Evolutionary conservation across 2,888 invertebrate species (phyloP), one percentile per base, ranked within the genome.

Genomic region (Nephrotoma guestfalica): DNA sequence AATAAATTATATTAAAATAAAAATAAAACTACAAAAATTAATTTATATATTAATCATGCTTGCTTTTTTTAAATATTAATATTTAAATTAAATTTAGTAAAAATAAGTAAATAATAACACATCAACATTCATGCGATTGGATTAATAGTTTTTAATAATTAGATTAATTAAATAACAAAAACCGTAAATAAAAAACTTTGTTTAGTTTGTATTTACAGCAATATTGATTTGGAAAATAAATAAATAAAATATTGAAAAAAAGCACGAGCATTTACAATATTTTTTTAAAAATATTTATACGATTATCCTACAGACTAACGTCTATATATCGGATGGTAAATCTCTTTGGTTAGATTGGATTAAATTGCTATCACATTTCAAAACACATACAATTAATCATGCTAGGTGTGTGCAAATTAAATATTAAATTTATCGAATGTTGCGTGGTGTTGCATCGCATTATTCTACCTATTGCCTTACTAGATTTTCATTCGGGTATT

Each of bases 31-130:
- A 83, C 11, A 51, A 83, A 41, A 41, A 84, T 41, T 86, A 43
- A 86, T 43, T 86, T 86, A 86, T 86, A 43, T 43, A 86, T 86
- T 43, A 86, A 43, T 86, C 45, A 86, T 43, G 42, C 45, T 86
- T 86, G 42, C 45, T 86, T 43, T 86, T 86, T 86, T 86, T 86
- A 43, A 43, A 86, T 86, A 86, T 86, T 86, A 43, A 43, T 43
- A 86, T 43, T 86, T 86, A 45, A 85, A 42, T 85, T 42, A 85
- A 85, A 41, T 42, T 42, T 42, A 85, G 42, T 42, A 85, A 85
- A 85, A n/a, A 18, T 15, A 9, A 42, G 41, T 85, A 42, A 85
- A 85, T 85, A 85, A 85, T 42, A 42, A 85, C 84, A 42, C 41
- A 85, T 42, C 6, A 41, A 85, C 84, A 85, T 85, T 42, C 42